Conservation (phyloP, 1,140 invertebrate species). For the Listronotus bonariensis region DNA sequence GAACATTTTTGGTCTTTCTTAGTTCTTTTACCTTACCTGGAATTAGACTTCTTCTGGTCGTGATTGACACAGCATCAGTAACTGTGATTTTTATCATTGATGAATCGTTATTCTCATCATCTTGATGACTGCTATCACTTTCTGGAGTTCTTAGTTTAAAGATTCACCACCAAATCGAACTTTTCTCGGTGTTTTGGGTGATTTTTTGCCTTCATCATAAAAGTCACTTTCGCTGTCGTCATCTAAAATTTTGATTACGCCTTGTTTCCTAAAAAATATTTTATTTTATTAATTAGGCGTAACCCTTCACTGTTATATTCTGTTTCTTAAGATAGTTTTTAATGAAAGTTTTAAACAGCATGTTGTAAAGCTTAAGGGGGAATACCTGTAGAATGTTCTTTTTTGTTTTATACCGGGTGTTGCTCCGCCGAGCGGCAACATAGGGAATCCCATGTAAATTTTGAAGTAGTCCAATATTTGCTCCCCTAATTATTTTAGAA, state of each 20-base stretch:
- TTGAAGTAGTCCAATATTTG: no score
- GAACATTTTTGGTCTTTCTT: no score
- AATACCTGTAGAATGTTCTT: no score
- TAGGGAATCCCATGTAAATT: no score
- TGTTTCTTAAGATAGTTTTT: no score
- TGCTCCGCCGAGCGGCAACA: no score
- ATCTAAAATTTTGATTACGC: conserved; percentile 62
- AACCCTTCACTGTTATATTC: no score
- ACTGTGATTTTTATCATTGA: conserved; percentile 42
- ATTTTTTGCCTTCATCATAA: conserved; percentile 52
- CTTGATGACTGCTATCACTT: conserved; percentile 66
- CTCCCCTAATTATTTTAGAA: no score
- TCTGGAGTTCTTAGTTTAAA: conserved; percentile 80
- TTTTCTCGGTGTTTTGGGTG: conserved; percentile 59
- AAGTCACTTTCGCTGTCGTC: conserved; percentile 61
- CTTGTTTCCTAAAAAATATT: conserved; percentile 34
- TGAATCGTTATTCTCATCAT: conserved; percentile 58
- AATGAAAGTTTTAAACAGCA: no score
- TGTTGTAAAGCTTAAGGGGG: no score
- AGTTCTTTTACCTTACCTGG: conserved; percentile 30
- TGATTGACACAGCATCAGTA: conserved; percentile 40
- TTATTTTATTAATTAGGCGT: background rate
- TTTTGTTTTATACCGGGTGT: no score
- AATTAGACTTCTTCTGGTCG: conserved; percentile 44
- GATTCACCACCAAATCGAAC: conserved; percentile 83